phyloP scores from a whole-genome alignment of 2,797 vertebrate genomes.

The Falco peregrinus region DNA sequence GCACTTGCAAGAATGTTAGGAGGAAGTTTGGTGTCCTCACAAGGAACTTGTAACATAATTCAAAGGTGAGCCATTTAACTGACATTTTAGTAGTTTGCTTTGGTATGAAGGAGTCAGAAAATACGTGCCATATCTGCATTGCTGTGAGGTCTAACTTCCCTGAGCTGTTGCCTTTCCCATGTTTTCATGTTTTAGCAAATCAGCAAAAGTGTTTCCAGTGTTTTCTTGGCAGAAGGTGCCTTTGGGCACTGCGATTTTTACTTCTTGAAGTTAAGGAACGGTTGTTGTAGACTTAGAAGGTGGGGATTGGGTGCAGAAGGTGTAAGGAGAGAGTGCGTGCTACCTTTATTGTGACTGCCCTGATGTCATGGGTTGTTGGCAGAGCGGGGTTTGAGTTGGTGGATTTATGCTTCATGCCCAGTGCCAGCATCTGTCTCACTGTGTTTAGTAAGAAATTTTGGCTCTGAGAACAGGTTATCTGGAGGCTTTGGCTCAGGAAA shows the following conservation, averaged over 20 bases:
- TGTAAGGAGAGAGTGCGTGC: not conserved
- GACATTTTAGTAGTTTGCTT: not conserved
- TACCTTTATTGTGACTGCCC: not conserved
- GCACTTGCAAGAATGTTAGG: not conserved
- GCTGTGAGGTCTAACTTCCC: not conserved
- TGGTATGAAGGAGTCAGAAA: not conserved
- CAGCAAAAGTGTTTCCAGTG: not conserved
- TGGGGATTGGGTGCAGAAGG: not conserved
- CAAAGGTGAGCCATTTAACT: not conserved
- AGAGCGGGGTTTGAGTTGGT: not conserved
- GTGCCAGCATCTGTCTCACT: not conserved
- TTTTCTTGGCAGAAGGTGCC: not conserved
- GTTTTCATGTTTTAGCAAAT: not conserved
- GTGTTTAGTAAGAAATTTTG: not conserved
- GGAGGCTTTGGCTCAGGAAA: not conserved
- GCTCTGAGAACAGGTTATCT: not conserved
- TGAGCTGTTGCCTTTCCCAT: not conserved
- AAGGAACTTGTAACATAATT: not conserved
- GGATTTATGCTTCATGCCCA: not conserved
- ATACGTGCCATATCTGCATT: fast-evolving
- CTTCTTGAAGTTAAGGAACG: not conserved
- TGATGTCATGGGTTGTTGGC: not conserved
- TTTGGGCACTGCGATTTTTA: not conserved
- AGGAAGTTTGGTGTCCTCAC: not conserved
- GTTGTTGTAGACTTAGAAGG: not conserved